A percentile compares a stretch with the other conserved stretches of the same genome.
phyloP scores from a whole-genome alignment of 2,888 invertebrate species.

The Autographa gamma region DNA sequence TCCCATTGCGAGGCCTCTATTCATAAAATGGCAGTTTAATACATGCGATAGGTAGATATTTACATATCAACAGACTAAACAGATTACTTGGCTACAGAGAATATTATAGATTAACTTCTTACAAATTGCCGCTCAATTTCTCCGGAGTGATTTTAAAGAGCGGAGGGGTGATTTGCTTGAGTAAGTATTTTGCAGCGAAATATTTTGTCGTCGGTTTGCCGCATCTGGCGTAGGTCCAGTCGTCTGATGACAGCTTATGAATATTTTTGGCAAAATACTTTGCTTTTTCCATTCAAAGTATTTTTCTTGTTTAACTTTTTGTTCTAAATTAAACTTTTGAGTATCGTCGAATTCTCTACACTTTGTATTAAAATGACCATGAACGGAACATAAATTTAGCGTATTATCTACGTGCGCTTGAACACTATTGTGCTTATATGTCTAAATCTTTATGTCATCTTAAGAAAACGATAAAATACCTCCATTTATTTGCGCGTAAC shows the following conservation, averaged over 20 bases:
- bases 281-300: slow-evolving; percentile 77
- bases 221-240: slow-evolving; percentile 88
- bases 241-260: slow-evolving; percentile 88
- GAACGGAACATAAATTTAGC: slow-evolving; percentile 41
- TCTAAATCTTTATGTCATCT: slow-evolving; percentile 63
- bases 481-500: slow-evolving; percentile 65
- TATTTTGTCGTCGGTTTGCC: slow-evolving; percentile 86
- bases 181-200: slow-evolving; percentile 86
- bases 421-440: slow-evolving; percentile 54
- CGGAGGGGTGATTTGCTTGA: slow-evolving; percentile 81
- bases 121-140: slow-evolving; percentile 80
- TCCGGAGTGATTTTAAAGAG: slow-evolving; percentile 84
- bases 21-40: neutral
- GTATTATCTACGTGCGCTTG: slow-evolving; percentile 31
- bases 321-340: slow-evolving; percentile 67
- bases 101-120: slow-evolving; percentile 70
- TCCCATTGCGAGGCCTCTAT: neutral
- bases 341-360: slow-evolving; percentile 24
- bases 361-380: slow-evolving; percentile 33
- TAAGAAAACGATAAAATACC: slow-evolving; percentile 64
- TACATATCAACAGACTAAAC: slow-evolving; percentile 13
- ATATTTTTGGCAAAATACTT: slow-evolving; percentile 87
- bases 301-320: slow-evolving; percentile 80
- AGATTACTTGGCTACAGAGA: slow-evolving; percentile 27
- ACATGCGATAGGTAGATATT: neutral